Evolutionary conservation across 2,888 invertebrate genomes (phyloP), one percentile per base, ranked within the genome.

Genomic region (Heliconius erato): DNA sequence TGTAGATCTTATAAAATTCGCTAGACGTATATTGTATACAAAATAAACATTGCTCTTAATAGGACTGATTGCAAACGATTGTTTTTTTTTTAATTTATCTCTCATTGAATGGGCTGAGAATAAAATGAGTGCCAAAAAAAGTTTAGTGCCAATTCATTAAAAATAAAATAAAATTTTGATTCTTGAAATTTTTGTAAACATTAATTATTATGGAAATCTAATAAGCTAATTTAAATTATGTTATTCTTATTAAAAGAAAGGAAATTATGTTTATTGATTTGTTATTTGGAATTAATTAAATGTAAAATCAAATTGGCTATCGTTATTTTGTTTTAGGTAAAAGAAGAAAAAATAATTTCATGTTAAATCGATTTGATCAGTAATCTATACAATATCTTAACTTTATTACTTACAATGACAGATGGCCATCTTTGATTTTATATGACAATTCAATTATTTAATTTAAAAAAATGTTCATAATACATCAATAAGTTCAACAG

Each of bases 111-210:
- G 4, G 40, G n/a, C 44, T 26, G 3, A 44, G n/a, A 71, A 12
- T 44, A 26, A 26, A 76, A 6, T 32, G 23, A 59, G 59, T 76
- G 74, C 74, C 74, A 76, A 76, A 74, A 11, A 9, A 14, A 7
- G 28, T 59, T 76, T 35, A 54, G 74, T 76, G 74, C 74, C 59
- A 59, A 76, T 76, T n/a, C 3, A 63, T n/a, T n/a, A 54, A 40
- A 26, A 40, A 3, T 12, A 35, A 23, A 32, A 74, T 63, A 63
- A 59, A 59, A n/a, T 54, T 26, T 49, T 54, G 28, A 23, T 74
- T 19, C 0, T 32, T 40, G 71, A 72, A 54, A 11, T n/a, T 23
- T 32, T 59, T 59, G 19, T n/a, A 44, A 16, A 19, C 16, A 16
- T 74, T 49, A 54, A 49, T 28, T 5, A 32, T 54, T 32, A 23